Base-by-base conservation (phyloP, 2,888 invertebrate genomes). In the Slavum lentiscoides region DNA sequence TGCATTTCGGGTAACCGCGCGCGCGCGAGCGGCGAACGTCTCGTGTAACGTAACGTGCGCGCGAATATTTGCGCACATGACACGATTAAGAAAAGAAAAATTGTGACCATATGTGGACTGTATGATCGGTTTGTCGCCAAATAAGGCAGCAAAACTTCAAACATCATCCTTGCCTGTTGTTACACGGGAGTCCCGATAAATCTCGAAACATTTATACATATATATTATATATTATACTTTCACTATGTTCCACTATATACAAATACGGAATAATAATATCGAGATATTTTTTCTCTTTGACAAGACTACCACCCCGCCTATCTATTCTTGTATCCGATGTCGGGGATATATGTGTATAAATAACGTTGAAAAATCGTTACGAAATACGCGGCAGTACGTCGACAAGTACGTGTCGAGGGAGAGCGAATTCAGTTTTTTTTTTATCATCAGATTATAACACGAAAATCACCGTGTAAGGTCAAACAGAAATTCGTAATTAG, bases 91-190 rank as follows among this genome's bases (percentile, higher is more conserved):
- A 62, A 55, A 62, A 70, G 37, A 80, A 72, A 70, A 80, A 80
- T 72, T 70, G 80, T 58, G 69, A 80, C 80, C 80, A 80, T 80
- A 80, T 70, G 80, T 9, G 80, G 70, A 70, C 70, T 23, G 30
- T 4, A 4, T 30, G 80, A 80, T 72, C 80, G 37, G 64, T 80
- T 58, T 23, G 70, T 72, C 43, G 70, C 80, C 80, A 80, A 80
- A 80, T 80, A 80, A 72, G 80, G 80, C 55, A 72, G 72, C 43
- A 80, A 80, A 30, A 80, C 80, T 64, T 69, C 70, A 43, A 30
- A 80, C 64, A 62, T 77, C 68, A 77, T 80, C 80, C 80, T 80
- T 80, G 80, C 72, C 66, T 80, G 80, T 64, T 62, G 39, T 64
- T 39, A 39, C 72, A 72, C 70, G 70, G 80, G 80, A 72, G 70